phyloP scores from a whole-genome alignment of 2,113 vertebrate species.

The Synchiropus splendidus region DNA sequence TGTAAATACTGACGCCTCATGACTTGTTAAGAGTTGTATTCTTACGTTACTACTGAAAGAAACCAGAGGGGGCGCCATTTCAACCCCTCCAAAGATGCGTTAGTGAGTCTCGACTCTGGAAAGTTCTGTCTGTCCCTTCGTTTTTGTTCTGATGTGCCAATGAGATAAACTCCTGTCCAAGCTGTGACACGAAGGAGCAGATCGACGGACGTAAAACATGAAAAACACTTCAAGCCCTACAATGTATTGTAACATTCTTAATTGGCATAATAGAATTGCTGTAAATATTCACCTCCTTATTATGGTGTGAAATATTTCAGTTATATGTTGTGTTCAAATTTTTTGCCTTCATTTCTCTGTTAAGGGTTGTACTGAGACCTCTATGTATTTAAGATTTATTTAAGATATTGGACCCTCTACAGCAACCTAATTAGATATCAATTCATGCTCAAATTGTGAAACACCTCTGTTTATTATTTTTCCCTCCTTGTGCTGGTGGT shows the following conservation, averaged over 20 bases:
- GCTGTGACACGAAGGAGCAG: slow-evolving; percentile 12
- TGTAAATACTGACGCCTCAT: slow-evolving; percentile 53
- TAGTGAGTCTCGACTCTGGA: slow-evolving; percentile 25
- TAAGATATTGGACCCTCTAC: slow-evolving; percentile 30
- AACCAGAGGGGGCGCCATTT: slow-evolving; percentile 2
- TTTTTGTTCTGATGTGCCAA: slow-evolving; percentile 50
- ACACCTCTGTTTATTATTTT: slow-evolving; percentile 16
- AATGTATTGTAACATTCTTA: slow-evolving; percentile 21
- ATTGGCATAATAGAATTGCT: slow-evolving; percentile 47
- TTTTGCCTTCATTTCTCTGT: slow-evolving; percentile 31
- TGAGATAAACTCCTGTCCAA: slow-evolving; percentile 44
- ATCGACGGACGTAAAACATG: no score
- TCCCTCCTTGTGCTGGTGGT: slow-evolving; percentile 30
- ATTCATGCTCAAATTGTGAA: slow-evolving; percentile 1
- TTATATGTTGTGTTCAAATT: slow-evolving; percentile 47
- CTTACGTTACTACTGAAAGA: slow-evolving; percentile 15
- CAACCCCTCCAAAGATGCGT: slow-evolving; percentile 18
- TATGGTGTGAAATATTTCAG: slow-evolving; percentile 33
- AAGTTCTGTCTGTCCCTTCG: slow-evolving; percentile 22
- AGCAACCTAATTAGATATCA: slow-evolving; percentile 17
- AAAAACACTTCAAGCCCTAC: slow-evolving; percentile 14
- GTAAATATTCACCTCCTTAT: slow-evolving; percentile 56
- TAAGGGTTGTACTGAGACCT: slow-evolving; percentile 27
- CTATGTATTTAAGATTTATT: slow-evolving; percentile 36
- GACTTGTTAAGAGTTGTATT: slow-evolving; percentile 24